phyloP scores from a whole-genome alignment of 1,140 invertebrate species.

The Sycobia sp. region DNA sequence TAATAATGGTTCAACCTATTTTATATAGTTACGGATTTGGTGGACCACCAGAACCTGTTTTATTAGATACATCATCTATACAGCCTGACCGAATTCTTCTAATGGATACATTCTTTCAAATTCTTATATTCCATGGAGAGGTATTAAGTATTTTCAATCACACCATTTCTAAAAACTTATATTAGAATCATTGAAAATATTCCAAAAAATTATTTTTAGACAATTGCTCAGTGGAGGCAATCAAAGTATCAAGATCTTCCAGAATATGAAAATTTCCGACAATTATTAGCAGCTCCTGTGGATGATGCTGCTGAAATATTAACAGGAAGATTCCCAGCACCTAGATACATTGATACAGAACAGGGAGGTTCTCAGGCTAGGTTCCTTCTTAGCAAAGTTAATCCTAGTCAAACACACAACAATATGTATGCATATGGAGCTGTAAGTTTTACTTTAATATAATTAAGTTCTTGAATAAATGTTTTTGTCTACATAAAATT shows the following conservation, averaged over 20 bases:
- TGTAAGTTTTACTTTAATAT: slow-evolving; percentile 69
- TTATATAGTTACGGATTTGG: slow-evolving; percentile 98
- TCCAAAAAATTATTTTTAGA: slow-evolving; percentile 64
- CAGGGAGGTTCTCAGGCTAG: slow-evolving; percentile 96
- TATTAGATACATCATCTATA: slow-evolving; percentile 96
- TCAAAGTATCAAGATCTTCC: slow-evolving; percentile 94
- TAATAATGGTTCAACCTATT: slow-evolving; percentile 99
- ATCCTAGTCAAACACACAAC: slow-evolving; percentile 99
- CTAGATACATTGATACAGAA: slow-evolving; percentile 98
- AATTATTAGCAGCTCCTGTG: slow-evolving; percentile 92
- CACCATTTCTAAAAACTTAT: not conserved
- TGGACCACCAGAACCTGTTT: slow-evolving; percentile 95
- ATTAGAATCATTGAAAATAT: not conserved
- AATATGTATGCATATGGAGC: slow-evolving; percentile 95
- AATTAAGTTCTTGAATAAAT: slow-evolving; percentile 34
- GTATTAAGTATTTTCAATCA: slow-evolving; percentile 60
- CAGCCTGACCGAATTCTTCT: slow-evolving; percentile 95
- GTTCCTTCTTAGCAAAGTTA: slow-evolving; percentile 98
- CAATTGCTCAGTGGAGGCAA: slow-evolving; percentile 95
- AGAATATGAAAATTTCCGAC: slow-evolving; percentile 97
- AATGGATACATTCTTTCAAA: slow-evolving; percentile 99
- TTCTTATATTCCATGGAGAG: slow-evolving; percentile 99
- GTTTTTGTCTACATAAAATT: slow-evolving; percentile 41
- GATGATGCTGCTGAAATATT: slow-evolving; percentile 98
- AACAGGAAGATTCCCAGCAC: slow-evolving; percentile 94